Base-by-base conservation (phyloP, 2,113 vertebrate genomes). In the Petroica traversi region DNA sequence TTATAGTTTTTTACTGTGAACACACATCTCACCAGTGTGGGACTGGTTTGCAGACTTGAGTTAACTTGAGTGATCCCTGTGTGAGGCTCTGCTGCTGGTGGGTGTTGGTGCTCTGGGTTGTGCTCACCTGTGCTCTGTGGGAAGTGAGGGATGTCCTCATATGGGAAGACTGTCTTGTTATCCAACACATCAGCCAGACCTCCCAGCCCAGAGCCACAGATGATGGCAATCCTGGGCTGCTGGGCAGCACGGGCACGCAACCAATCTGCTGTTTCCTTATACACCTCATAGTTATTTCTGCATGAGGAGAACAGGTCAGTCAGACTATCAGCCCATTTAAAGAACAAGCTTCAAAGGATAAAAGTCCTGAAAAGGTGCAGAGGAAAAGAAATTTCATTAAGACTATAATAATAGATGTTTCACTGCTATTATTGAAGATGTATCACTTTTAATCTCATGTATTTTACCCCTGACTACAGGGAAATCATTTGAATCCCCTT, bases 151-250 rank as follows among this genome's bases (percentile, higher is more conserved):
- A 99, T 98, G 19, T 98, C 72, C 64, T 97, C 29, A 18, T 99
- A 99, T 0, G 38, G 61, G 74, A 99, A 97, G 13, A 25, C 55
- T 3, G 4, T 92, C 81, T 84, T 98, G 93, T 98, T 95, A 0
- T 85, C 86, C 92, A 99, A 24, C 34, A 94, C 79, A 12, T 98
- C 97, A 2, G 98, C 98, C 93, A 99, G 93, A 5, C 97, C 96
- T 5, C 98, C 98, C 40, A 99, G 97, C 19, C 98, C 99, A 4
- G 99, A 99, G 2, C 98, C 98, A 2, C 98, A 99, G 97, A 99
- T 96, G 74, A 99, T 98, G 77, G 98, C 98, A 0, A 98, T 92
- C 88, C 96, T 97, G 2, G 98, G 98, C 68, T 2, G 12, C 83
- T 61, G 92, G 67, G 12, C 6, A 4, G 71, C 81, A 2, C 4